Evolutionary conservation across 2,888 invertebrate genomes (phyloP).

Genomic region (Limnephilus marmoratus): DNA sequence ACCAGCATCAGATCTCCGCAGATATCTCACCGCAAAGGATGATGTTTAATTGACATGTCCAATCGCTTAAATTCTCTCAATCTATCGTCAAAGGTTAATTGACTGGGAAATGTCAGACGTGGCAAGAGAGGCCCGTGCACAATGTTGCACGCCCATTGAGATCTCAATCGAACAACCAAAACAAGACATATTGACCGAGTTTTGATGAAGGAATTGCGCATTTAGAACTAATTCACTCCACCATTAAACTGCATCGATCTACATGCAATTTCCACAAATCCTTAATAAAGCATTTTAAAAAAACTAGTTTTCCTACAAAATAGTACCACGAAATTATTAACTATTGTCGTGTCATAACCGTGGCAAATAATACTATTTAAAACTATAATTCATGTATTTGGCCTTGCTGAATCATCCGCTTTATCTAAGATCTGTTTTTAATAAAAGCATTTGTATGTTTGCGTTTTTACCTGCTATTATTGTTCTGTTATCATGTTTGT

Average conservation of each 20-base stretch:
- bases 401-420: background rate
- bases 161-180: background rate
- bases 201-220: background rate
- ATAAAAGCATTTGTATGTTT: background rate
- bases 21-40: background rate
- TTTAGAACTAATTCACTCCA: background rate
- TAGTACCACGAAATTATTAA: background rate
- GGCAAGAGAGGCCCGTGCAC: background rate
- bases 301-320: background rate
- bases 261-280: background rate
- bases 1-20: background rate
- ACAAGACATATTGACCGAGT: background rate
- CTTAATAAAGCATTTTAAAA: background rate
- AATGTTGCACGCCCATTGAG: background rate
- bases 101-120: background rate
- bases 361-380: background rate
- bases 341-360: background rate
- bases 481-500: background rate
- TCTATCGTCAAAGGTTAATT: slow-evolving; percentile 49
- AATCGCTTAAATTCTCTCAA: slow-evolving; percentile 58
- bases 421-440: background rate
- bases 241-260: background rate
- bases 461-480: background rate
- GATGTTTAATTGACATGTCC: slow-evolving; percentile 52
- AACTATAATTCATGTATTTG: background rate